These are phyloP conservation scores for Napeogenes inachia DNA, from an alignment of 2,888 invertebrate genomes.

Conservation along the genomic window DNA sequence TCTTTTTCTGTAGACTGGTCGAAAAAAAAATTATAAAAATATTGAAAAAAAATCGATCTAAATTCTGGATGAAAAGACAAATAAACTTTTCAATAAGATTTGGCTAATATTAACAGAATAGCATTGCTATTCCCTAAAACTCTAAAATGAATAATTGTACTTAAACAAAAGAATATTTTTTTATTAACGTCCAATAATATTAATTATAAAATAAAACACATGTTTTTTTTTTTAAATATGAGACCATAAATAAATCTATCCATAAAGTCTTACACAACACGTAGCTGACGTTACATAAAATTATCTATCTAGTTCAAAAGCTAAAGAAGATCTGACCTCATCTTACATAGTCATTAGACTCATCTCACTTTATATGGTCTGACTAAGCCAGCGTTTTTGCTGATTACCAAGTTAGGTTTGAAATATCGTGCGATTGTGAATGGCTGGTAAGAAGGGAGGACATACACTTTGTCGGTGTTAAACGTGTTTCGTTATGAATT, in stretches of 20 bases:
- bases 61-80: too few relatives aligned
- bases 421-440: slow-evolving; percentile 19
- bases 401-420: slow-evolving; percentile 27
- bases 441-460: slow-evolving; percentile 15
- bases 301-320: slow-evolving; percentile 31
- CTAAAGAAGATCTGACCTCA: slow-evolving; percentile 31
- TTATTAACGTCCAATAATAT: too few relatives aligned
- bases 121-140: too few relatives aligned
- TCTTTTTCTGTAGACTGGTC: too few relatives aligned
- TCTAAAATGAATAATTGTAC: too few relatives aligned
- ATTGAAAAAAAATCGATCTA: too few relatives aligned
- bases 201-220: background rate
- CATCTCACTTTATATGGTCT: slow-evolving; percentile 35
- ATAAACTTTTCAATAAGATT: too few relatives aligned
- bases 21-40: too few relatives aligned
- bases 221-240: background rate
- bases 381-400: slow-evolving; percentile 23
- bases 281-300: slow-evolving; percentile 17
- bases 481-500: background rate
- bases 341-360: slow-evolving; percentile 33
- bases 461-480: slow-evolving; percentile 22
- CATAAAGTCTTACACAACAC: slow-evolving; percentile 11
- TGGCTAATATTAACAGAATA: too few relatives aligned
- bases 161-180: too few relatives aligned
- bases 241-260: background rate